Conservation (phyloP, 2,888 invertebrate species). For the Zelleria hepariella region DNA sequence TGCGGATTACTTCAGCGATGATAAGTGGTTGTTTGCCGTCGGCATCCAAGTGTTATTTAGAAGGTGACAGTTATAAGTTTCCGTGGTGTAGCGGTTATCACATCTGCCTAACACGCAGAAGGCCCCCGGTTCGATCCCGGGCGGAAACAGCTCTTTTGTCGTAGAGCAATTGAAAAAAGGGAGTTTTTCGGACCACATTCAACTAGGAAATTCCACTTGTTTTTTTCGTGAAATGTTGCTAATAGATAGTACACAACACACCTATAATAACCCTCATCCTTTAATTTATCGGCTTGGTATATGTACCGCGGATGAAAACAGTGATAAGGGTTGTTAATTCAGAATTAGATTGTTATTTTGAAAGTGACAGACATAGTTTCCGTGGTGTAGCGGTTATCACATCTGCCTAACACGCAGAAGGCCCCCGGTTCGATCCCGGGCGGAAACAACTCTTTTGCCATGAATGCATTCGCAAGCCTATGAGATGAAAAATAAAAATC, state of each 20-base stretch:
- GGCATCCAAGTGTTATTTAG: not conserved
- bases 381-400: slow-evolving; percentile 93
- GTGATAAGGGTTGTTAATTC: too few species aligned
- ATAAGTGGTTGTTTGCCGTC: not conserved
- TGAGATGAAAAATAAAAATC: too few species aligned
- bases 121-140: slow-evolving; percentile 69
- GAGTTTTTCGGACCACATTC: too few species aligned
- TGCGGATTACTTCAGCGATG: not conserved
- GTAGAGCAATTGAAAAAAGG: not conserved
- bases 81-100: slow-evolving; percentile 92
- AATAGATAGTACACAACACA: too few species aligned
- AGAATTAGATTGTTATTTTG: not conserved
- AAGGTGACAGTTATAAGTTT: slow-evolving; percentile 40
- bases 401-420: slow-evolving; percentile 80
- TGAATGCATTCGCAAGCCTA: too few species aligned
- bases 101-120: slow-evolving; percentile 81
- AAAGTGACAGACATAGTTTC: slow-evolving; percentile 46
- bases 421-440: slow-evolving; percentile 69
- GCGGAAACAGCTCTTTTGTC: slow-evolving; percentile 43
- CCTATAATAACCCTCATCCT: too few species aligned
- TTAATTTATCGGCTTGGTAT: too few species aligned
- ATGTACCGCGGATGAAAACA: too few species aligned
- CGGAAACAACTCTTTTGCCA: slow-evolving; percentile 41
- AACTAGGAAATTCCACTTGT: too few species aligned
- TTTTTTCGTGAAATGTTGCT: too few species aligned